These are phyloP conservation scores for Hyalella azteca DNA, from an alignment of 2,888 invertebrate genomes.

Conservation along the genomic window DNA sequence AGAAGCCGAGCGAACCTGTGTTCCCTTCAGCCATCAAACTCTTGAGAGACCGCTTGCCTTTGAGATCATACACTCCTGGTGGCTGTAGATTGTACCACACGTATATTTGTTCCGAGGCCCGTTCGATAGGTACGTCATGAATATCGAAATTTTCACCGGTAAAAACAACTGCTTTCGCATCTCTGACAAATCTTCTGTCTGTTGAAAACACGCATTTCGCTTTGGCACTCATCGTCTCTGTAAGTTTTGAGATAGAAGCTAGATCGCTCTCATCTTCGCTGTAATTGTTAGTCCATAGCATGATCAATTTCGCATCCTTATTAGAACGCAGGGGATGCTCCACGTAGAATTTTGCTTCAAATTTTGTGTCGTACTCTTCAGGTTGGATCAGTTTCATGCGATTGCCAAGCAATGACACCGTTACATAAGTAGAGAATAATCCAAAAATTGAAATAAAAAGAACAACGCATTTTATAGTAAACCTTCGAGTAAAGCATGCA, in stretches of 20 bases:
- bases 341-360: background rate
- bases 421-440: no score
- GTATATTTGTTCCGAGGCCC: conserved; percentile 41
- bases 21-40: background rate
- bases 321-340: background rate
- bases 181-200: conserved; percentile 25
- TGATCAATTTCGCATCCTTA: background rate
- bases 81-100: conserved; percentile 47
- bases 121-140: conserved; percentile 30
- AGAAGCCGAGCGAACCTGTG: conserved; percentile 2
- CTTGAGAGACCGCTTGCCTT: background rate
- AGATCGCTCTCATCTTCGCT: background rate
- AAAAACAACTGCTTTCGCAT: conserved; percentile 47
- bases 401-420: no score
- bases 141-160: conserved; percentile 22
- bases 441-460: no score
- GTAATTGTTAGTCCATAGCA: background rate
- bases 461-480: no score
- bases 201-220: conserved; percentile 37
- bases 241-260: no score
- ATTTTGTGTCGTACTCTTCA: no score
- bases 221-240: conserved; percentile 9
- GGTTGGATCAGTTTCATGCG: no score
- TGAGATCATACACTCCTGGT: conserved; percentile 14
- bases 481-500: no score